Conservation (phyloP, 2,888 invertebrate species). For the Ptychoptera albimana region DNA sequence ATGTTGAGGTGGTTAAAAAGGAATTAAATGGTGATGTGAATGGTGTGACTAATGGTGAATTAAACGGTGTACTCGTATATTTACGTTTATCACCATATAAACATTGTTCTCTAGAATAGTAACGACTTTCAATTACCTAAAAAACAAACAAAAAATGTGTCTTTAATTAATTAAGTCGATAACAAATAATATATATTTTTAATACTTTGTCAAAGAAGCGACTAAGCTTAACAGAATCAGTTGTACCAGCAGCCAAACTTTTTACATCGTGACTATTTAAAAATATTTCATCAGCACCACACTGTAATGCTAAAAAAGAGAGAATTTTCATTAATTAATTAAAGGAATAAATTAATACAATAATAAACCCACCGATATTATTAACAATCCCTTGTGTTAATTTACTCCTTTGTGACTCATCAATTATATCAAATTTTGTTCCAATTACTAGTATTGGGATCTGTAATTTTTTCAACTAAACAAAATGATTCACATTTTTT, state of each 20-base stretch:
- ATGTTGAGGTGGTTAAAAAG: not conserved
- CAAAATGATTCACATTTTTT: not conserved
- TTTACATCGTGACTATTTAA: conserved; percentile 58
- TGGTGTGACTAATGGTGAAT: not conserved
- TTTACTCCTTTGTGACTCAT: conserved; percentile 48
- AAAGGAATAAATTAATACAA: not conserved
- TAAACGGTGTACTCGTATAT: not conserved
- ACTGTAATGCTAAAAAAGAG: conserved; percentile 57
- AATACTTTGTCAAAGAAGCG: conserved; percentile 87
- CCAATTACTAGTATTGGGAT: conserved; percentile 91
- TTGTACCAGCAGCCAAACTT: conserved; percentile 84
- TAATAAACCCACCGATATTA: conserved; percentile 22
- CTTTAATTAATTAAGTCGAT: too few species aligned
- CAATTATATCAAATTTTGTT: conserved; percentile 77
- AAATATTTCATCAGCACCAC: conserved; percentile 86
- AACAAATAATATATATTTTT: too few species aligned
- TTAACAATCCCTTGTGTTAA: conserved; percentile 35
- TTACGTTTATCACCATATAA: not conserved
- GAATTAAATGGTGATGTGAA: not conserved
- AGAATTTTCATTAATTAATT: not conserved
- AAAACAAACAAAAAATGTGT: too few species aligned
- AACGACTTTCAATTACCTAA: conserved; percentile 1
- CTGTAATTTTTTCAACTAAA: conserved; percentile 31
- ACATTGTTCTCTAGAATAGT: not conserved
- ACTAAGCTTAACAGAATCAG: conserved; percentile 83